Percentiles rank a stretch among this genome's conserved stretches.
Conservation (phyloP, 30 jellyfish, hydroid and myxozoan genomes). For the Pelagia noctiluca region DNA sequence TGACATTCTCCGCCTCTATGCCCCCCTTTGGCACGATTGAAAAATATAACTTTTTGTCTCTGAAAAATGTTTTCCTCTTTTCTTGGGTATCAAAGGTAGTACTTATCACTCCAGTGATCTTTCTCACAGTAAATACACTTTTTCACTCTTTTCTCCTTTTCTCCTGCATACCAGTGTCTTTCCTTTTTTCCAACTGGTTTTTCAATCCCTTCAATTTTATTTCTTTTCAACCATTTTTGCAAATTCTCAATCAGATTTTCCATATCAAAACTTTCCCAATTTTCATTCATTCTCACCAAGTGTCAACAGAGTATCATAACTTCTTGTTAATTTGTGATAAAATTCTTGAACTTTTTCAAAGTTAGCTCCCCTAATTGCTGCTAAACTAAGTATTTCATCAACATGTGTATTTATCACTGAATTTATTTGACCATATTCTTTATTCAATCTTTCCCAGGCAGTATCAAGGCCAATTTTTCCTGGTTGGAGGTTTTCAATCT, state of each 20-base stretch:
- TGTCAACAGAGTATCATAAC: constrained; percentile 30
- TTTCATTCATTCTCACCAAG: constrained; percentile 30
- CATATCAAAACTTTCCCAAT: constrained; percentile 52
- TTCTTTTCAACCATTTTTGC: constrained; percentile 37
- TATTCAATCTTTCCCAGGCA: constrained; percentile 39
- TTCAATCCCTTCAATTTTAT: constrained; percentile 8
- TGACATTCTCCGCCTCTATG: constrained; percentile 14
- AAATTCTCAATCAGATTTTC: constrained; percentile 16
- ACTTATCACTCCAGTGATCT: constrained; percentile 46
- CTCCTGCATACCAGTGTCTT: constrained; percentile 46
- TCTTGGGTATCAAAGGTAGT: background rate
- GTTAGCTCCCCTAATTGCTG: background rate
- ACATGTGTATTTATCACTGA: constrained; percentile 31
- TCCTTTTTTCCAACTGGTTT: constrained; percentile 3
- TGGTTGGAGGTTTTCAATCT: constrained; percentile 20
- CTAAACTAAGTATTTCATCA: constrained; percentile 22
- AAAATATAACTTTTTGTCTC: constrained; percentile 32
- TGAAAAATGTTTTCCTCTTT: constrained; percentile 18
- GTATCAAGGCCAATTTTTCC: constrained; percentile 7
- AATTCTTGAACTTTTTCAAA: constrained; percentile 23
- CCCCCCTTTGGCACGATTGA: constrained; percentile 10
- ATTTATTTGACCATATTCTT: constrained; percentile 44
- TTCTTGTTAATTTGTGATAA: constrained; percentile 13
- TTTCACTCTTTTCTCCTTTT: constrained; percentile 17
- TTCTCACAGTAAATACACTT: constrained; percentile 37